A percentile compares a stretch with the other conserved stretches of the same genome.
phyloP scores from a whole-genome alignment of 1,140 invertebrate genomes.

The Samia ricini region DNA sequence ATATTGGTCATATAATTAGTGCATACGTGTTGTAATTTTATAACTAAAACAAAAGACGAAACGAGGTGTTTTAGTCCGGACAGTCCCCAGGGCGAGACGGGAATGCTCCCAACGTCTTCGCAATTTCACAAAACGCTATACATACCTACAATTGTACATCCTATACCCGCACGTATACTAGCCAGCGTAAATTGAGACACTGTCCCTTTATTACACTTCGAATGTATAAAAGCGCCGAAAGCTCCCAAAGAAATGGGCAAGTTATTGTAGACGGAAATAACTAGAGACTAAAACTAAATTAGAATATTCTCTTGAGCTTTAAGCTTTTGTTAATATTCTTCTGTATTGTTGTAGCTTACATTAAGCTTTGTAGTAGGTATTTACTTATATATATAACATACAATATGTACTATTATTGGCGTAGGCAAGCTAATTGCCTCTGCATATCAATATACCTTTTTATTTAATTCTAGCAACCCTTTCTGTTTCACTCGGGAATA shows the following conservation, averaged over 20 bases:
- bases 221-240: slow-evolving; percentile 19
- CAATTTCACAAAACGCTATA: slow-evolving; percentile 68
- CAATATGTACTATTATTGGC: no score
- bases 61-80: slow-evolving; percentile 67
- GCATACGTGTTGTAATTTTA: slow-evolving; percentile 19
- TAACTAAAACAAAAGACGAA: slow-evolving; percentile 54
- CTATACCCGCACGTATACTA: slow-evolving; percentile 32
- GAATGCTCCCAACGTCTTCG: slow-evolving; percentile 47
- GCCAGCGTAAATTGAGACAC: slow-evolving; percentile 48
- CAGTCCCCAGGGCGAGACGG: slow-evolving; percentile 54
- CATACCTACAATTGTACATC: slow-evolving; percentile 40
- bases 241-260: slow-evolving; percentile 42
- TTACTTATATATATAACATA: background rate
- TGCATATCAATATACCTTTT: no score
- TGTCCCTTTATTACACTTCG: slow-evolving; percentile 13
- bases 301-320: slow-evolving; percentile 56
- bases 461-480: no score
- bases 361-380: background rate
- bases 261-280: slow-evolving; percentile 58
- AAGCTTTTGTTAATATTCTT: slow-evolving; percentile 47
- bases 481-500: no score
- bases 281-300: slow-evolving; percentile 67
- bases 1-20: background rate
- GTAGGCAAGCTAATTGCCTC: no score
- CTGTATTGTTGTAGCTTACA: background rate